phyloP scores from a whole-genome alignment of 2,888 invertebrate species.

The Oligia strigilis region DNA sequence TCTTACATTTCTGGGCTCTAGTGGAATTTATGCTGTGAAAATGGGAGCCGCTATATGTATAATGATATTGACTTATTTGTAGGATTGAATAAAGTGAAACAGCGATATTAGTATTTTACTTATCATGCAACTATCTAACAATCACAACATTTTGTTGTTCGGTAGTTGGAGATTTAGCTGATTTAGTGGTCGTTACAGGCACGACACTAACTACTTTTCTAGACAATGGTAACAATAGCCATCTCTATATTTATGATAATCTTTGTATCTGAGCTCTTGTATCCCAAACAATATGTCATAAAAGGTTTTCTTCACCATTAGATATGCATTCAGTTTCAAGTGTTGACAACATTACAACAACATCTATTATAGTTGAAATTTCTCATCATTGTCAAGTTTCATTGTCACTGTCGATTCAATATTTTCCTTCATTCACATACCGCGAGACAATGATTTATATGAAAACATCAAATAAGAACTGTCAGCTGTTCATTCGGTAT shows the following conservation, averaged over 20 bases:
- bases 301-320: conserved; percentile 39
- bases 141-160: neutral
- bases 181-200: neutral
- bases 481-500: conserved; percentile 12
- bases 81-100: neutral
- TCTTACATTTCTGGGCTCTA: neutral
- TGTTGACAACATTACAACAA: conserved; percentile 22
- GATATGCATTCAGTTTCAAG: conserved; percentile 15
- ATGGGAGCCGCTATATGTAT: neutral
- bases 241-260: conserved; percentile 13
- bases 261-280: conserved; percentile 18
- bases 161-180: neutral
- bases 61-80: neutral
- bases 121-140: neutral
- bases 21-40: neutral
- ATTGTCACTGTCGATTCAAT: conserved; percentile 43
- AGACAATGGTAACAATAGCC: conserved; percentile 27
- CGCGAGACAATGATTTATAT: conserved; percentile 31
- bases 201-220: conserved; percentile 17
- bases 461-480: conserved; percentile 42
- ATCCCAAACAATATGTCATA: conserved; percentile 37
- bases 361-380: conserved; percentile 27
- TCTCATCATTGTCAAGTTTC: conserved; percentile 50
- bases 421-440: conserved; percentile 27
- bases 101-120: too few relatives aligned